Evolutionary conservation across 2,797 vertebrate species (phyloP), one percentile per base, ranked within the genome.

Genomic region (Rhadinocentrus ornatus): DNA sequence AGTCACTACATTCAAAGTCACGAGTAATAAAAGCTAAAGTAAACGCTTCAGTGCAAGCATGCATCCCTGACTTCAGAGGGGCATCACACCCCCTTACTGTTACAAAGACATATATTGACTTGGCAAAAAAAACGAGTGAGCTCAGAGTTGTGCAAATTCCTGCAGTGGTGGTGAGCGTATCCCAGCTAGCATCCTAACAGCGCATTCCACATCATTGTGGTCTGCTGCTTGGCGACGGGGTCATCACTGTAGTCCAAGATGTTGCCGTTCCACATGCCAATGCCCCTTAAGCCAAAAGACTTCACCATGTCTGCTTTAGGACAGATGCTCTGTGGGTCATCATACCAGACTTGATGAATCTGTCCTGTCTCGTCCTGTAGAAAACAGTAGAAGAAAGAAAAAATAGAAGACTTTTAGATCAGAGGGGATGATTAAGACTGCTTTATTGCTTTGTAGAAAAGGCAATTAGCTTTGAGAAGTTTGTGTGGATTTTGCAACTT

Each of bases 211-310:
- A 98, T 98, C 74, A 89, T 90, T 57, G 85, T 62, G 0, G 94
- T 95, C 93, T 98, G 96, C 72, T 96, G 83, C 88, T 87, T 88
- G 74, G 95, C 94, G n/a, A 82, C 74, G 9, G 91, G 56, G 54
- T 95, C 92, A 50, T 78, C 71, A 0, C 94, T 94, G 88, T 99
- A 99, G 92, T 99, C 95, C 60, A 99, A 94, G 74, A 95, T 93
- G 87, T 97, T 94, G 72, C 94, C 96, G 39, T 97, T 96, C 97
- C 97, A 99, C 96, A 97, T 96, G 69, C 98, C 97, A 37, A 96
- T 94, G 61, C 97, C 97, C 44, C 95, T 93, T 78, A 99, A 84
- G 16, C 93, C 93, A 69, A 70, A 91, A 2, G 86, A 79, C 81
- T 84, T 91, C 66, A 95, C 88, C 10, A 91, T 92, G 0, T 88